Base-by-base conservation (phyloP, 2,888 invertebrate species). In the Hyposoter didymator region DNA sequence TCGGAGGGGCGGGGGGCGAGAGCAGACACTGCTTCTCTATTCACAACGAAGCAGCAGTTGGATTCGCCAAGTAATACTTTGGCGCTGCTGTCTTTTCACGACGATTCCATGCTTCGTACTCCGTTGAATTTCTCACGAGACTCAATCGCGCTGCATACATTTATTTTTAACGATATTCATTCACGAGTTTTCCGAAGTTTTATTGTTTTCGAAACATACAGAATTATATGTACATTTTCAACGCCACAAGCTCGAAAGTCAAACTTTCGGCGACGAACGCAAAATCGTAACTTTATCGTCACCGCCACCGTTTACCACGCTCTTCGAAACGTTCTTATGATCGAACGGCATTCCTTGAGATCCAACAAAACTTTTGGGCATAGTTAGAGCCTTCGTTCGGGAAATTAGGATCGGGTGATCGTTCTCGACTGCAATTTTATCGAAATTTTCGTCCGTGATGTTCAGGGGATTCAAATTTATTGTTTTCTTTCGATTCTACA, bases 341-440 rank as follows among this genome's bases (percentile, higher is more conserved):
- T 49, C 35, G 19, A 67, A 28, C 22, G 67, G 32, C 7, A 19
- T 39, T 19, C 47, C 8, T 19, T 55, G 64, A 28, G 59, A 32
- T 76, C 64, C 47, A n/a, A 49, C 12, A 86, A 69, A 8, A 85
- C 72, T 32, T 88, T 87, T 49, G 75, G 83, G 14, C 76, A 88
- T 12, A 1, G 89, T 87, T n/a, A 90, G 75, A 45, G 87, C 84
- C 73, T 91, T 89, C 62, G 89, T 87, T 89, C 90, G 91, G 88
- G 91, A 91, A 89, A 91, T 85, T 88, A 90, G 89, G 89, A 90
- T 89, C 88, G 90, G 90, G 90, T 89, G 90, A 82, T 90, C 89
- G 78, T 90, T 89, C 67, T 86, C 84, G n/a, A 84, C 90, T 90
- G 86, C 82, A 81, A 76, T 70, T 55, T n/a, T 28, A 45, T 74